Evolutionary conservation across 1,140 invertebrate species (phyloP).

Genomic region (Harlomillsia oculata): DNA sequence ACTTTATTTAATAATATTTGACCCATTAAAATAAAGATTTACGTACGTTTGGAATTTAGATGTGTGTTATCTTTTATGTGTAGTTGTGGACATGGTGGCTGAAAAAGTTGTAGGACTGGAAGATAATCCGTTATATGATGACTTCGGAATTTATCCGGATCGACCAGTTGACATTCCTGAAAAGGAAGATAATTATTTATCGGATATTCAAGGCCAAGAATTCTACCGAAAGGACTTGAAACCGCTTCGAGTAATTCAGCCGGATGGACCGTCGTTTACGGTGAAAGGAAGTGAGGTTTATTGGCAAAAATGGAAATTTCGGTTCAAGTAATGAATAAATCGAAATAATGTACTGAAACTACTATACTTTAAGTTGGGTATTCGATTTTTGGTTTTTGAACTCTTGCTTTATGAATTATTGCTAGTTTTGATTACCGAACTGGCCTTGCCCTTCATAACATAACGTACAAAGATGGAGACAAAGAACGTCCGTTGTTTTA

Average conservation of each 20-base stretch:
- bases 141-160: not conserved
- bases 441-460: slow-evolving; percentile 31
- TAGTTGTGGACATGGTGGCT: slow-evolving; percentile 29
- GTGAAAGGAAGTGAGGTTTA: slow-evolving; percentile 25
- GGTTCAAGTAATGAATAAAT: slow-evolving; percentile 16
- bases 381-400: not conserved
- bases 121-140: slow-evolving; percentile 21
- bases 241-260: slow-evolving; percentile 19
- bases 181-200: slow-evolving; percentile 23
- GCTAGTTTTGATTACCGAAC: slow-evolving; percentile 34
- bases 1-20: too few species aligned
- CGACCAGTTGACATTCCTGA: slow-evolving; percentile 10
- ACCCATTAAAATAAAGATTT: too few species aligned
- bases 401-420: not conserved
- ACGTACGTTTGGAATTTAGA: too few species aligned
- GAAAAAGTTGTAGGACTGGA: slow-evolving; percentile 25
- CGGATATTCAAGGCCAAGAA: slow-evolving; percentile 7
- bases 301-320: slow-evolving; percentile 34
- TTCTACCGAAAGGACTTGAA: slow-evolving; percentile 25
- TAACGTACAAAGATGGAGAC: slow-evolving; percentile 19
- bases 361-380: not conserved
- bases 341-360: not conserved
- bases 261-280: slow-evolving; percentile 27
- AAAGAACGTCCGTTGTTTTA: slow-evolving; percentile 25
- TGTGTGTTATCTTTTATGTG: not conserved